Evolutionary conservation across 2,888 invertebrate genomes (phyloP).

Genomic region (Linnaemya tessellans): DNA sequence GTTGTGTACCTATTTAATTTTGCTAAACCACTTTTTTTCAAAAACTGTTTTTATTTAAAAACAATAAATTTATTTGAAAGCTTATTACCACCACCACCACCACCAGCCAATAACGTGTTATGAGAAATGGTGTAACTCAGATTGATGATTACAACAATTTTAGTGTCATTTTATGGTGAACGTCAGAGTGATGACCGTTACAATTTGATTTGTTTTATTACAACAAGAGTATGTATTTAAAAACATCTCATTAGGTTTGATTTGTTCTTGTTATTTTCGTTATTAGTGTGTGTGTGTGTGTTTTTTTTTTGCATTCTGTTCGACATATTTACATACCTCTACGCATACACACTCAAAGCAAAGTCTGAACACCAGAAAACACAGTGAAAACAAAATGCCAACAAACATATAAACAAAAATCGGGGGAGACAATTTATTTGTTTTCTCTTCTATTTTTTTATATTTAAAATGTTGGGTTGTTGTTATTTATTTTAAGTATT

Average conservation of each 20-base stretch:
- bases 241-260: slow-evolving; percentile 24
- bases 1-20: background rate
- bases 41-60: background rate
- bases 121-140: slow-evolving; percentile 1
- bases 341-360: slow-evolving; percentile 32
- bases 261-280: background rate
- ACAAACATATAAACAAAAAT: slow-evolving; percentile 10
- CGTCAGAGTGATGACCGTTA: slow-evolving; percentile 32
- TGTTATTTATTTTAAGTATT: slow-evolving; percentile 40
- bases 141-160: background rate
- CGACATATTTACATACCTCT: slow-evolving; percentile 47
- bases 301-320: slow-evolving; percentile 3
- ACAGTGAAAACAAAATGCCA: slow-evolving; percentile 15
- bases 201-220: slow-evolving; percentile 48
- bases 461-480: slow-evolving; percentile 21
- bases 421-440: slow-evolving; percentile 51
- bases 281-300: background rate
- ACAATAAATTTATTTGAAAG: background rate
- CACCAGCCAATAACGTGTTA: background rate
- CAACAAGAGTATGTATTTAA: slow-evolving; percentile 24
- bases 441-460: slow-evolving; percentile 27
- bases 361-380: slow-evolving; percentile 15
- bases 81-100: background rate
- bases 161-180: background rate
- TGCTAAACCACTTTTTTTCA: no score